Percentiles rank a stretch among this genome's conserved stretches.
Evolutionary conservation across 2,888 invertebrate species (phyloP).

Genomic region (Mylabris sibirica): DNA sequence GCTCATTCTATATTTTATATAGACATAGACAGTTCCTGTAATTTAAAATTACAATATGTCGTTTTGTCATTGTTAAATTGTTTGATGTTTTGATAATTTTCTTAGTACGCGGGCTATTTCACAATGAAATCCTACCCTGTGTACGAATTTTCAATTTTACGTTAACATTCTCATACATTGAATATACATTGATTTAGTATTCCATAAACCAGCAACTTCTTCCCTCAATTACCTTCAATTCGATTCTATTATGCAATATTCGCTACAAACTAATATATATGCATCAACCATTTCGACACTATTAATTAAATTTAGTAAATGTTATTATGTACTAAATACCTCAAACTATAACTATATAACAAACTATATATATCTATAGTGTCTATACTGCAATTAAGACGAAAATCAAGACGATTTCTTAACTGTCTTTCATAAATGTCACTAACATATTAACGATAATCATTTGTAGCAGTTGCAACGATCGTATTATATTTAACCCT

Average conservation of each 20-base stretch:
- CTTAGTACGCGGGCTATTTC: too few species aligned
- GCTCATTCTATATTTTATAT: too few species aligned
- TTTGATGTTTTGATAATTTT: too few species aligned
- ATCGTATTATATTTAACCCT: slow-evolving; percentile 9
- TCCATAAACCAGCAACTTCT: slow-evolving; percentile 31
- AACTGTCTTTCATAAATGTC: slow-evolving; percentile 25
- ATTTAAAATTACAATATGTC: background rate
- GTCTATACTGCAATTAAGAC: background rate
- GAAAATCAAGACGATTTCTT: slow-evolving; percentile 25
- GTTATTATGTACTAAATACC: slow-evolving; percentile 14
- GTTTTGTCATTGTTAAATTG: slow-evolving; percentile 16
- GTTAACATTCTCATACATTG: slow-evolving; percentile 22
- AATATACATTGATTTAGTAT: slow-evolving; percentile 30
- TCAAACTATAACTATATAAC: background rate
- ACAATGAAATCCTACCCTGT: background rate
- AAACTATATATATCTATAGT: background rate
- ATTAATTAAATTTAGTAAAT: slow-evolving; percentile 30
- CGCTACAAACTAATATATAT: slow-evolving; percentile 29
- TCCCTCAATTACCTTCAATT: slow-evolving; percentile 28
- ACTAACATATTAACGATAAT: slow-evolving; percentile 28
- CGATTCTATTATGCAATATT: slow-evolving; percentile 15
- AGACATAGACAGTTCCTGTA: too few species aligned
- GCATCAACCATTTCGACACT: slow-evolving; percentile 27
- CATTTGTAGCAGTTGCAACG: slow-evolving; percentile 25
- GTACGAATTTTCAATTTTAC: background rate